Percentiles rank a stretch among this genome's conserved stretches.
These are phyloP conservation scores for Dascillus cervinus DNA, from an alignment of 2,888 invertebrate species.

Conservation along the genomic window DNA sequence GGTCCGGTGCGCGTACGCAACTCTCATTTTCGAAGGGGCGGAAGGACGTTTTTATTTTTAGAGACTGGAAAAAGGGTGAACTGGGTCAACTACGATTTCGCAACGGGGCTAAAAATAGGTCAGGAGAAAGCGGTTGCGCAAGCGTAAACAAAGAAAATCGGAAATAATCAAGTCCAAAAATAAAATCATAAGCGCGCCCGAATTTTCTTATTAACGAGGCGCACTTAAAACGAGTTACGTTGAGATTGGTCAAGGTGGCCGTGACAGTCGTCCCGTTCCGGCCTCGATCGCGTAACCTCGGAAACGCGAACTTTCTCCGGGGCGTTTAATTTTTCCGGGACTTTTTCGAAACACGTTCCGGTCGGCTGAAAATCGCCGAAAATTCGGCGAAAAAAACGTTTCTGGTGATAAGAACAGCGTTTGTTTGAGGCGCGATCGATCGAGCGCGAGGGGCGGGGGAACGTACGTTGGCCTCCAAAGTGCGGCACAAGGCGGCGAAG, in stretches of 20 bases:
- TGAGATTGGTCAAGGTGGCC: constrained; percentile 42
- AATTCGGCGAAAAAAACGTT: constrained; percentile 1
- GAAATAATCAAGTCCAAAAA: not conserved
- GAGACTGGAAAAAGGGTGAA: constrained; percentile 6
- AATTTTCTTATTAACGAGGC: no score
- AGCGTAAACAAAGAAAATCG: not conserved
- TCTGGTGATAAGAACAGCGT: constrained; percentile 8
- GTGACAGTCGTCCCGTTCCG: constrained; percentile 25
- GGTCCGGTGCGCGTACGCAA: constrained; percentile 11
- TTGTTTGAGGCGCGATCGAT: constrained; percentile 16
- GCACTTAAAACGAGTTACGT: constrained; percentile 34
- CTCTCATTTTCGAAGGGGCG: not conserved
- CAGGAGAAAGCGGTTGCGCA: no score
- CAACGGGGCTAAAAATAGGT: not conserved
- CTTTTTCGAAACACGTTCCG: no score
- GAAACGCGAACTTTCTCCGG: constrained; percentile 33
- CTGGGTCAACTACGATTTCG: no score
- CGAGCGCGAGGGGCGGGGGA: constrained; percentile 14
- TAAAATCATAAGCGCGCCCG: no score
- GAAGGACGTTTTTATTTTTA: constrained; percentile 7
- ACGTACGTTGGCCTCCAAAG: constrained; percentile 32
- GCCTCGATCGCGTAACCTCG: constrained; percentile 22
- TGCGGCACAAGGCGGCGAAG: constrained; percentile 34
- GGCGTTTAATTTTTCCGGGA: constrained; percentile 20
- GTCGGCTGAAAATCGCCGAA: constrained; percentile 6